These are phyloP conservation scores for Onychostoma macrolepis DNA, from an alignment of 2,113 vertebrate species.

Conservation along the genomic window DNA sequence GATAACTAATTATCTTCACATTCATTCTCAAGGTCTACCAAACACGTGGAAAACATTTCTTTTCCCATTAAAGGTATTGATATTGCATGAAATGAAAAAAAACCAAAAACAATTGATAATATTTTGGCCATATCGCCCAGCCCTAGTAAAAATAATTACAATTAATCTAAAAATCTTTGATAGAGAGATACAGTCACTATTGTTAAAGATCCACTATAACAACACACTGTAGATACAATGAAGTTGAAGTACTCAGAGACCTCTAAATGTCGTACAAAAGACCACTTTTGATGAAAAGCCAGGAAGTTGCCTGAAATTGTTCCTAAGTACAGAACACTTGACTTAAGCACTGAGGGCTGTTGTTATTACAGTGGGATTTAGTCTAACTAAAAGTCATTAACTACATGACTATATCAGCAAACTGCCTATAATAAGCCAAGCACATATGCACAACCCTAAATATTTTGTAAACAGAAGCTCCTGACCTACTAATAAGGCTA, in stretches of 20 bases:
- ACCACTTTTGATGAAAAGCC: neutral
- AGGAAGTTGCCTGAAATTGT: neutral
- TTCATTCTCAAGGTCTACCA: no score
- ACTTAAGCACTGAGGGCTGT: neutral
- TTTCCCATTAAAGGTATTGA: no score
- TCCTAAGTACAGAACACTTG: constrained; percentile 1
- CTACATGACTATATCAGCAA: neutral
- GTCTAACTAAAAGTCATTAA: neutral
- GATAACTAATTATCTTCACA: no score
- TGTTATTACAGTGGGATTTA: neutral
- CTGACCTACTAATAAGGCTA: neutral
- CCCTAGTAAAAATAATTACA: neutral
- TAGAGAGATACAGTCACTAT: neutral
- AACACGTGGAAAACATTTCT: no score
- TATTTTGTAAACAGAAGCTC: neutral
- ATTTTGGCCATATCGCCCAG: no score
- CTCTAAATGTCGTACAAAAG: neutral
- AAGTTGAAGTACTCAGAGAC: neutral
- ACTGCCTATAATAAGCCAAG: neutral
- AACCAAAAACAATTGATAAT: no score
- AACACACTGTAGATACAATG: neutral
- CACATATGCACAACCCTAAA: neutral
- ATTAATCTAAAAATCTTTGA: neutral
- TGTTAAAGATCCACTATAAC: neutral
- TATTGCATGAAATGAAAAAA: no score